These are phyloP conservation scores for Clavelina lepadiformis DNA, from an alignment of 23 tunicate genomes.

Conservation along the genomic window DNA sequence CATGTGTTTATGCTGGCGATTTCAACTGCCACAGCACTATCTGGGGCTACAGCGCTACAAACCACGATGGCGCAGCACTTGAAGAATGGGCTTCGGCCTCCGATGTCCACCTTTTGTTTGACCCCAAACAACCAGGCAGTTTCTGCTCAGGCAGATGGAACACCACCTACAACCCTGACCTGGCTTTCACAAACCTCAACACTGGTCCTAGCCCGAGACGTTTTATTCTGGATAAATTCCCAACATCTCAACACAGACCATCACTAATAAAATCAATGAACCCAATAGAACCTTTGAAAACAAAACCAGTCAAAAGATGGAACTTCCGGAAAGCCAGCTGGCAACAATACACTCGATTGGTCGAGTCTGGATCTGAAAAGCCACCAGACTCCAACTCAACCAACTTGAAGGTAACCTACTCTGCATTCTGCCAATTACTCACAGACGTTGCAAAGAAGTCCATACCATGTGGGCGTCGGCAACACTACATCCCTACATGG, in stretches of 20 bases:
- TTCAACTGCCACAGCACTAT: slow-evolving; percentile 13
- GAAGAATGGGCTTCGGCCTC: background rate
- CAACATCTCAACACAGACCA: slow-evolving; percentile 2
- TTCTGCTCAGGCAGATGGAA: slow-evolving; percentile 11
- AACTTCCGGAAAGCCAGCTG: no score
- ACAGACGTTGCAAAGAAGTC: background rate
- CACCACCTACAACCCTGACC: slow-evolving; percentile 4
- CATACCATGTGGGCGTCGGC: slow-evolving; percentile 6
- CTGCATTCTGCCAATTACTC: slow-evolving; percentile 3
- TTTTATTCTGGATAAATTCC: no score
- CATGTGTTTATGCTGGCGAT: background rate
- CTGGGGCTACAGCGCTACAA: slow-evolving; percentile 1
- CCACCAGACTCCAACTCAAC: no score
- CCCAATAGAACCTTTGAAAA: slow-evolving; percentile 4
- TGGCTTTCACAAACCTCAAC: background rate
- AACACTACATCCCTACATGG: background rate
- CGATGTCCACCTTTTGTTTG: background rate
- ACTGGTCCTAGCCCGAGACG: background rate
- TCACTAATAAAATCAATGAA: background rate
- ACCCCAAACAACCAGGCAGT: slow-evolving; percentile 9
- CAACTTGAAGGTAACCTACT: no score
- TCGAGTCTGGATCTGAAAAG: no score
- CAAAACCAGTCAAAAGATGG: slow-evolving; percentile 5
- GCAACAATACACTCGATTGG: no score
- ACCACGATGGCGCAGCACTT: background rate